Evolutionary conservation across 92 coral and sea anemone genomes (phyloP), one percentile per base, ranked within the genome.

Genomic region (Umimayanthus kanabou): DNA sequence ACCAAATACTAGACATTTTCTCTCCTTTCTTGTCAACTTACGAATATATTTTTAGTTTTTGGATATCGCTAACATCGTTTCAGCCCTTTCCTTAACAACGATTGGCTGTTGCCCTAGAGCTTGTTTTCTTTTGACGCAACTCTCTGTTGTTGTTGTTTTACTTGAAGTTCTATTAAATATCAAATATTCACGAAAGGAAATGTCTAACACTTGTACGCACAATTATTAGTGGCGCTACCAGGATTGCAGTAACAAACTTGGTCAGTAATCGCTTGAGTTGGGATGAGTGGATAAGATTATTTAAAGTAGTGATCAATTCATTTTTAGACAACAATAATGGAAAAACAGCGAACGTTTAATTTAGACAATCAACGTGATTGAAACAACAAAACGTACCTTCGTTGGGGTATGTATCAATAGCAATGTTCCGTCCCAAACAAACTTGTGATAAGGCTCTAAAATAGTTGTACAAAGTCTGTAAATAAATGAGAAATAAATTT

Each of bases 381-480:
- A 49, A 29, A 25, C 25, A 28, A 11, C 64, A 47, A 78, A 78
- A 2, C 25, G 15, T 15, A 7, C 14, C 14, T 18, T 10, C 33
- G 4, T 9, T 37, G 33, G 22, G 49, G 40, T 29, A 20, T 20
- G 45, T 9, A 61, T 57, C 42, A 28, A 10, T 80, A 18, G 39
- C 50, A 29, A 6, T 23, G 15, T 80, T 16, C 26, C 20, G 7
- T 26, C 15, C 85, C 73, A 22, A 23, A 20, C 26, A 5, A 16
- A 18, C 49, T 16, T 61, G n/a, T 61, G 73, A 42, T 20, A 80
- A 55, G 26, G 57, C 47, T 80, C 49, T 61, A 23, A 18, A 80
- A 57, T 57, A 80, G 29, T 57, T 80, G 85, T 65, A 64, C 42
- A 55, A 61, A 80, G n/a, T 80, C 53, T 80, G 85, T 80, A 80